Base-by-base conservation (phyloP, 2,888 invertebrate genomes). In the Cryptus viduatorius region DNA sequence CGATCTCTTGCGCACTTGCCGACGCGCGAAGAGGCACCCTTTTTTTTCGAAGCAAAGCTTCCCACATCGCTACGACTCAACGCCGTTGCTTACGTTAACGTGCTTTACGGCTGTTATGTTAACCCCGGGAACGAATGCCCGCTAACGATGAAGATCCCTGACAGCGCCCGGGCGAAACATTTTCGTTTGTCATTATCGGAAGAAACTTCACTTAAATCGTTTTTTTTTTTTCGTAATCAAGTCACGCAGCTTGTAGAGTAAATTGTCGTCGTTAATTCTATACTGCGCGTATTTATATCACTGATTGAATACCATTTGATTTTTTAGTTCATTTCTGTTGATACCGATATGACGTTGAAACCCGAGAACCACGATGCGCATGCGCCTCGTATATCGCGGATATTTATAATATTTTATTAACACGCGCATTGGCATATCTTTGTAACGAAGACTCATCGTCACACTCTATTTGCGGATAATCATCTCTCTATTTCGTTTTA, bases 81-180 rank as follows among this genome's bases (percentile, higher is more conserved):
- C 82, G 69, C 37, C 82, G 83, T 67, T 90, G 90, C 91, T 90
- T 90, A 89, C 85, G 83, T 86, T 88, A 88, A 88, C 85, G 86
- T 88, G 86, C 87, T 91, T 92, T 91, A 91, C 90, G 90, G 90
- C 37, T 91, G 91, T 91, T 91, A 90, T 90, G 87, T 87, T 90
- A 91, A 91, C 90, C 89, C 89, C 37, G 37, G 89, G 88, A 75
- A 68, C 72, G 53, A 64, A 44, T 48, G 73, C 69, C 73, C 65
- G 69, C 68, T 14, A 65, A 81, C 65, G 78, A 78, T 53, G 53
- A 90, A 89, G 86, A 29, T 61, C 59, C 82, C 88, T 85, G 84
- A 82, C 79, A 84, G 81, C 44, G 42, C 12, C 12, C 69, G 53
- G 69, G 56, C 50, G 83, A 68, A 77, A 78, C 65, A 37, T 73